These are phyloP conservation scores for Tenthredo livida DNA, from an alignment of 2,888 invertebrate genomes.

Conservation along the genomic window DNA sequence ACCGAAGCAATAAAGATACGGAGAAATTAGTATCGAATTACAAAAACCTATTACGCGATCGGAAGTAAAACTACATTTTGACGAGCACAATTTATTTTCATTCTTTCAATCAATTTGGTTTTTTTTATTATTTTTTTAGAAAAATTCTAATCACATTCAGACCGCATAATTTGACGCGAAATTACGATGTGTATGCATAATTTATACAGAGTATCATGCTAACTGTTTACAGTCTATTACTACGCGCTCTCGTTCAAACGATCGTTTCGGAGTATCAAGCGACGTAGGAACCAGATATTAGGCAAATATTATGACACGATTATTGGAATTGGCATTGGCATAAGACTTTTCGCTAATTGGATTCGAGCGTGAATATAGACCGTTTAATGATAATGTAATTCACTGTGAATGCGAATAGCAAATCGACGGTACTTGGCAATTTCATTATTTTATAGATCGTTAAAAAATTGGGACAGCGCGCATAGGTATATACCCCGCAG, in stretches of 20 bases:
- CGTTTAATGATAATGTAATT: neutral
- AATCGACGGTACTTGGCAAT: neutral
- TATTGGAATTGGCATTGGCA: neutral
- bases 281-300: neutral
- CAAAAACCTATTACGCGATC: neutral
- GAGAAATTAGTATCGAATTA: neutral
- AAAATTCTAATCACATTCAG: neutral
- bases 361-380: neutral
- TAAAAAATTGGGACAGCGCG: neutral
- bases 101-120: neutral
- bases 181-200: neutral
- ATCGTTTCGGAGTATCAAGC: neutral
- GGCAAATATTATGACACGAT: neutral
- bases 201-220: neutral
- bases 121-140: too few relatives aligned
- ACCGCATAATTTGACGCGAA: neutral
- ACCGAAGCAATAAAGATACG: slow-evolving; percentile 16
- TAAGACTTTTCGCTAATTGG: neutral
- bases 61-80: neutral
- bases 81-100: neutral
- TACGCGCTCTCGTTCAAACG: neutral
- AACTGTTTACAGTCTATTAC: neutral
- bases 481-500: neutral
- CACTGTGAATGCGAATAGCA: neutral
- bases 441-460: neutral